These are phyloP conservation scores for Ptychochromis oligacanthus DNA, from an alignment of 2,113 vertebrate genomes.

Conservation along the genomic window DNA sequence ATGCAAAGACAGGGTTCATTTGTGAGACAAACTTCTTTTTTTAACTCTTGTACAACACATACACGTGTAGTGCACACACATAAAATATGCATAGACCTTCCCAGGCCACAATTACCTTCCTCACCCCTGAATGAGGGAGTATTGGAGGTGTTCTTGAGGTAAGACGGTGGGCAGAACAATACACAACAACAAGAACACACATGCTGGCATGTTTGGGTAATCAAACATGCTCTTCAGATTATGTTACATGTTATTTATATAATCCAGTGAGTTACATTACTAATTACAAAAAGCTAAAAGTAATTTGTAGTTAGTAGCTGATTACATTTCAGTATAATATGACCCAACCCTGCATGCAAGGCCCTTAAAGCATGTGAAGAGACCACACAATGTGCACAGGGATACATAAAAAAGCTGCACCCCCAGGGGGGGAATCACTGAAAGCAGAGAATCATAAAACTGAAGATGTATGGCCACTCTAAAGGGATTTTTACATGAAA, in stretches of 20 bases:
- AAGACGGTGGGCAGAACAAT: not conserved
- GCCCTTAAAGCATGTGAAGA: not conserved
- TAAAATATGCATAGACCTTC: not conserved
- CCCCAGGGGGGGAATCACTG: slow-evolving; percentile 45
- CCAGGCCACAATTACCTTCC: not conserved
- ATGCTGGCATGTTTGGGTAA: not conserved
- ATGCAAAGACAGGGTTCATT: slow-evolving; percentile 23
- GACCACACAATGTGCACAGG: slow-evolving; percentile 21
- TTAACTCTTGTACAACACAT: not conserved
- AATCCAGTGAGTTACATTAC: too few relatives aligned
- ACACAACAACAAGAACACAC: not conserved
- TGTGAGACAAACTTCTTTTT: not conserved
- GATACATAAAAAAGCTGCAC: slow-evolving; percentile 24
- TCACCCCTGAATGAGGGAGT: not conserved
- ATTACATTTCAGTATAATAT: not conserved
- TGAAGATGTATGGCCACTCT: slow-evolving; percentile 47
- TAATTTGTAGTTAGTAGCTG: not conserved
- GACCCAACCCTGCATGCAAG: not conserved
- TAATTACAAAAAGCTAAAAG: not conserved
- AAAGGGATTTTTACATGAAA: slow-evolving; percentile 35
- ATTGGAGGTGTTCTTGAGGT: not conserved
- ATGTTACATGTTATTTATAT: not conserved
- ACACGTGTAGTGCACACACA: not conserved
- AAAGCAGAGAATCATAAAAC: slow-evolving; percentile 50
- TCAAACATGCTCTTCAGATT: not conserved